Evolutionary conservation across 2,888 invertebrate species (phyloP), one percentile per base, ranked within the genome.

Genomic region (Epinotia brunnichana): DNA sequence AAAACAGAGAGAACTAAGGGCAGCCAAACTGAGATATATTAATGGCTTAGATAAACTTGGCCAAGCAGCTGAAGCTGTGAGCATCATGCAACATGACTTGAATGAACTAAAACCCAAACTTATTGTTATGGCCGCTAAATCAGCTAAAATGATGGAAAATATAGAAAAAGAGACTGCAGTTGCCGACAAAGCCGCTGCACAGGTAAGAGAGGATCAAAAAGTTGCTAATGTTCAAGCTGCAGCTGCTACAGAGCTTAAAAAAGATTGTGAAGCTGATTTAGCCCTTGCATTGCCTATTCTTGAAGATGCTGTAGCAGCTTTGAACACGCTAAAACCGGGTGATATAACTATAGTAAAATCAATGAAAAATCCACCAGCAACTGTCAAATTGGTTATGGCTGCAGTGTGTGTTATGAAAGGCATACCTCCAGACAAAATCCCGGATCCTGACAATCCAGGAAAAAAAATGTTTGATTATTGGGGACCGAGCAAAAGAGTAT

Each of bases 191-290:
- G 96, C 97, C 5, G 96, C 97, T 0, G 94, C 95, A 66, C 94
- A 96, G 80, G 98, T 98, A 0, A 96, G 96, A 83, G 95, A 96
- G 79, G 98, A 98, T 83, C 98, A 98, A 92, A 96, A 96, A 83
- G 95, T 96, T 11, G 98, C 98, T 4, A 98, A 97, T 81, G 95
- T 95, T 66, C 97, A 98, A 90, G 98, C 98, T 0, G 96, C 96
- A 48, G 95, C 95, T 35, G 96, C 98, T 0, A 96, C 97, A 85
- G 95, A 95, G 62, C 90, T 98, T 39, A 98, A 98, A 89, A 94
- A 94, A 77, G 99, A 99, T 86, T 99, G 98, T 86, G 98, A 98
- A 91, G 96, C 97, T 72, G 98, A 99, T 89, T 94, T 99, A 80
- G 98, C 98, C 0, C 95, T 96, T 80, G 97, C 97, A 7, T 94